Evolutionary conservation across 2,113 vertebrate species (phyloP), one percentile per base, ranked within the genome.

Genomic region (Axis porcinus): DNA sequence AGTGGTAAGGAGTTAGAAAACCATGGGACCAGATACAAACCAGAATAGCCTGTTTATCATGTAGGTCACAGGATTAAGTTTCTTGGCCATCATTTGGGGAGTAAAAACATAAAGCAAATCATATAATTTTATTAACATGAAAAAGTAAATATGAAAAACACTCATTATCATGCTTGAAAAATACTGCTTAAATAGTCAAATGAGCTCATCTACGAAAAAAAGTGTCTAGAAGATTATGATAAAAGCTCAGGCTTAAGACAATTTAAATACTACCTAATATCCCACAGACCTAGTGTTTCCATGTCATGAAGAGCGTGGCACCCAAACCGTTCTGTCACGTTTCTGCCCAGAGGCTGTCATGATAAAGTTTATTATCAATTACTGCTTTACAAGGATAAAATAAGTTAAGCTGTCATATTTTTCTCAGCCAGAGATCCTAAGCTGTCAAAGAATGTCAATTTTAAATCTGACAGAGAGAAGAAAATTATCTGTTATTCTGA

Each of bases 401-500:
- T 99, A 99, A 99, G 99, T 99, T 99, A 99, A 99, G 99, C 99
- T 99, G 99, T 99, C 99, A 99, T 99, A 97, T 98, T 98, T 99
- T 98, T 98, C 99, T 99, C 99, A 99, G 98, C 98, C 98, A 98
- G 98, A 98, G 99, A 99, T 99, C 99, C 98, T 97, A 97, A 97
- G 98, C 98, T 99, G 99, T 99, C 99, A 99, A 98, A 98, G 86
- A 98, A 99, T 98, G 99, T 99, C 99, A 99, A 98, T 99, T 99
- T 99, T 99, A 99, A 99, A 99, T 99, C 99, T 99, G 99, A 99
- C 99, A 99, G 92, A 95, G 98, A 98, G 98, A 98, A 98, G 99
- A 99, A 99, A 99, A 99, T 99, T 97, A 99, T 99, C 99, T 99
- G 99, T 99, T 99, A 99, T 98, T 99, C 98, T 99, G 99, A 99